Percentiles rank a stretch among this genome's conserved stretches.
phyloP scores from a whole-genome alignment of 2,888 invertebrate genomes.

The Blera fallax region DNA sequence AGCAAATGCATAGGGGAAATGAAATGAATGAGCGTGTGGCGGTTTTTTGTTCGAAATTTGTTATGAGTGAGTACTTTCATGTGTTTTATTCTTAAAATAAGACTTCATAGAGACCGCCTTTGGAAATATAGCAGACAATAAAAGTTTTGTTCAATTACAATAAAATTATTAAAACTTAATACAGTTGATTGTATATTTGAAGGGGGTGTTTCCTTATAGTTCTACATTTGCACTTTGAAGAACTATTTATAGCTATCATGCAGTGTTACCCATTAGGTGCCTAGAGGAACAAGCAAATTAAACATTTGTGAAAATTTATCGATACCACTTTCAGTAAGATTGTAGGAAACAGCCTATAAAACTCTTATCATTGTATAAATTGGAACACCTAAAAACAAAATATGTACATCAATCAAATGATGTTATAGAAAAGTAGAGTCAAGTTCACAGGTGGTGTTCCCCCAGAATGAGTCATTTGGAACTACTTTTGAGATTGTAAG shows the following conservation, averaged over 20 bases:
- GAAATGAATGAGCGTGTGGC: constrained; percentile 6
- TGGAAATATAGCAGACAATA: background rate
- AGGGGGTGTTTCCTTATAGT: background rate
- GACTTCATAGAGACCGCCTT: constrained; percentile 2
- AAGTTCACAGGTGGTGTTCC: constrained; percentile 4
- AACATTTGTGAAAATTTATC: background rate
- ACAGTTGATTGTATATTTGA: background rate
- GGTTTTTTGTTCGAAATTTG: constrained; percentile 8
- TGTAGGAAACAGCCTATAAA: background rate
- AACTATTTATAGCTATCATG: background rate
- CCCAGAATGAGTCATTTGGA: constrained; percentile 9
- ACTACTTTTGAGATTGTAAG: background rate
- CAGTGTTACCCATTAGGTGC: background rate
- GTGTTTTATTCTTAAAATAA: background rate
- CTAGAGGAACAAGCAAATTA: background rate
- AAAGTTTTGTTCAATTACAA: background rate
- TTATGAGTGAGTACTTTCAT: background rate
- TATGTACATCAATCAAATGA: background rate
- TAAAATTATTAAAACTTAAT: background rate
- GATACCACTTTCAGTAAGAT: background rate
- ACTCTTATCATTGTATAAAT: background rate
- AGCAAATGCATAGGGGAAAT: constrained; percentile 11
- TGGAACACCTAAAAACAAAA: background rate
- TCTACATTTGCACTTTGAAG: background rate
- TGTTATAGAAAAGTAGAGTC: background rate